Evolutionary conservation across 2,888 invertebrate species (phyloP).

Genomic region (Caenorhabditis sinica): DNA sequence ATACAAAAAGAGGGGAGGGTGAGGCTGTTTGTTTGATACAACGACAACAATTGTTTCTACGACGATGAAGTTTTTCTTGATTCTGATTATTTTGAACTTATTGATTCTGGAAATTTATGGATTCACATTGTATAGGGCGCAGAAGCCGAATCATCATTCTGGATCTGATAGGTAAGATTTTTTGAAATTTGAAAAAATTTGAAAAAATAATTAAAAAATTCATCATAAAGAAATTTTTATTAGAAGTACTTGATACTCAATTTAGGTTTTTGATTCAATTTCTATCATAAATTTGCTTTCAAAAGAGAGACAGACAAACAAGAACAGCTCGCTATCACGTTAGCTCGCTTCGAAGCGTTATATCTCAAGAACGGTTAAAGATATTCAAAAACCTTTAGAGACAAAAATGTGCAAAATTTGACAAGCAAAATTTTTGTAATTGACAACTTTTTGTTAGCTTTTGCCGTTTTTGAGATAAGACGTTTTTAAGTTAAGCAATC

Average conservation of each 20-base stretch:
- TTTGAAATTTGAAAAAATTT: neutral
- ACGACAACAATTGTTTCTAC: neutral
- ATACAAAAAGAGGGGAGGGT: constrained; percentile 33
- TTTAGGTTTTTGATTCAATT: too few relatives aligned
- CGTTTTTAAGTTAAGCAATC: too few relatives aligned
- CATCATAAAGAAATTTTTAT: too few relatives aligned
- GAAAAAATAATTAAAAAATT: neutral
- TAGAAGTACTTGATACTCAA: too few relatives aligned
- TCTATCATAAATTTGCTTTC: neutral
- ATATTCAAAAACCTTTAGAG: neutral
- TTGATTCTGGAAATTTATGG: neutral
- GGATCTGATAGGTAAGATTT: constrained; percentile 58
- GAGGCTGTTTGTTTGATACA: neutral
- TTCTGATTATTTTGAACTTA: constrained; percentile 3
- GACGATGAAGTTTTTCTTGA: constrained; percentile 13
- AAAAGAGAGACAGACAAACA: neutral
- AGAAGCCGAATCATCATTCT: constrained; percentile 59
- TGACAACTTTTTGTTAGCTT: neutral
- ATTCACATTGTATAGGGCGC: constrained; percentile 53
- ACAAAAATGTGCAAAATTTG: neutral
- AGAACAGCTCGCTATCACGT: too few relatives aligned
- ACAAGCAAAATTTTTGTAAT: neutral
- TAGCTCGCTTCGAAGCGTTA: neutral
- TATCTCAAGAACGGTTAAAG: neutral
- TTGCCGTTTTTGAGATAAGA: neutral